These are phyloP conservation scores for Syrphus vitripennis DNA, from an alignment of 2,888 invertebrate species.

Conservation along the genomic window DNA sequence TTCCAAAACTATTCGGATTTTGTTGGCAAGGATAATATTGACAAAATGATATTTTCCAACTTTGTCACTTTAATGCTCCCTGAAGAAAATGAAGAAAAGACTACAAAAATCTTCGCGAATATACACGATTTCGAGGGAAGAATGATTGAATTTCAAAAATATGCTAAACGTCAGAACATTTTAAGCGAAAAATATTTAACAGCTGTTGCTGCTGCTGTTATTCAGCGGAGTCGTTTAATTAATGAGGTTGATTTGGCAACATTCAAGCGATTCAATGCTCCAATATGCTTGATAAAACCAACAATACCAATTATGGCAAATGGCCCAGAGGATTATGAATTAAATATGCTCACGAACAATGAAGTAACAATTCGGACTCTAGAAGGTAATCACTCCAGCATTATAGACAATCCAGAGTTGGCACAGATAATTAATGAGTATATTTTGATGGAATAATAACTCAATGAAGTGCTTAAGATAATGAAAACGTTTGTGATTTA, in stretches of 20 bases:
- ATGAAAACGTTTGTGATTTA: conserved; percentile 54
- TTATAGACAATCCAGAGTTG: conserved; percentile 85
- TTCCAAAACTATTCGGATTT: conserved; percentile 74
- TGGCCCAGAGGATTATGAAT: conserved; percentile 85
- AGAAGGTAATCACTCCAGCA: conserved; percentile 88
- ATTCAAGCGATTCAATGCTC: conserved; percentile 81
- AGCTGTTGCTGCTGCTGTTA: conserved; percentile 80
- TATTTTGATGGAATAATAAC: neutral
- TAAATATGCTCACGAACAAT: conserved; percentile 83
- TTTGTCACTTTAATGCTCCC: conserved; percentile 77
- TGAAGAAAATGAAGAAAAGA: conserved; percentile 76
- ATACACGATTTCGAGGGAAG: conserved; percentile 84
- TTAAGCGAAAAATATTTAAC: conserved; percentile 81
- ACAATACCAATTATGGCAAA: conserved; percentile 82
- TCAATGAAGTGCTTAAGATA: conserved; percentile 18
- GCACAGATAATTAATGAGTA: conserved; percentile 84
- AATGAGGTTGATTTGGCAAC: conserved; percentile 81
- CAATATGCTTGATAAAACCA: conserved; percentile 85
- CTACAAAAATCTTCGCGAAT: conserved; percentile 81
- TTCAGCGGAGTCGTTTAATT: conserved; percentile 83
- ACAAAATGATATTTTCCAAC: conserved; percentile 76
- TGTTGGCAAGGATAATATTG: conserved; percentile 76
- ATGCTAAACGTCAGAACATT: conserved; percentile 78
- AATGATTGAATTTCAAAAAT: conserved; percentile 82
- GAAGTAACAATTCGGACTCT: conserved; percentile 84